Evolutionary conservation across 1,140 invertebrate genomes (phyloP).

Genomic region (Monochamus saltuarius): DNA sequence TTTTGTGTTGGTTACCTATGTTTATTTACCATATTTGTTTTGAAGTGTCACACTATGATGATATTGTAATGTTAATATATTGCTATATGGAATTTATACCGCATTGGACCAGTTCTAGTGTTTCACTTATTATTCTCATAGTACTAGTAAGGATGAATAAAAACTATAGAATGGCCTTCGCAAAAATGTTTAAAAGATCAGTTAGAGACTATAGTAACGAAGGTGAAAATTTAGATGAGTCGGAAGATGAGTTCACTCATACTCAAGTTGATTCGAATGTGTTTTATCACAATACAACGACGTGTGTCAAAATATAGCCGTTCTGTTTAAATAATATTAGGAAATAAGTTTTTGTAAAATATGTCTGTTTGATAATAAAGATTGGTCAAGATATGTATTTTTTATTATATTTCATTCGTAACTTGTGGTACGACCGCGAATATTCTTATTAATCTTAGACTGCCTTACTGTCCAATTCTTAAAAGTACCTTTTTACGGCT

Average conservation of each 20-base stretch:
- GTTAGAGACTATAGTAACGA: slow-evolving; percentile 12
- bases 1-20: slow-evolving; percentile 4
- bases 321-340: no score
- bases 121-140: slow-evolving; percentile 8
- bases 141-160: slow-evolving; percentile 10
- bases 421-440: no score
- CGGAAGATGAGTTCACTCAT: slow-evolving; percentile 6
- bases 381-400: no score
- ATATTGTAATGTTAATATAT: background rate
- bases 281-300: no score
- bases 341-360: no score
- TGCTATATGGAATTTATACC: background rate
- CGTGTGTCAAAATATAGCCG: no score
- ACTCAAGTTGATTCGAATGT: no score
- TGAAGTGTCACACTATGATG: background rate
- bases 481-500: background rate
- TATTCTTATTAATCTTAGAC: no score
- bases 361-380: no score
- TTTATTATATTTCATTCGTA: no score
- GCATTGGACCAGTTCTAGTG: background rate
- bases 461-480: no score
- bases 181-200: slow-evolving; percentile 6
- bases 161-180: slow-evolving; percentile 21
- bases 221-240: slow-evolving; percentile 3
- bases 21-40: background rate